Evolutionary conservation across 2,888 invertebrate species (phyloP).

Genomic region (Scrobipalpa atriplicella): DNA sequence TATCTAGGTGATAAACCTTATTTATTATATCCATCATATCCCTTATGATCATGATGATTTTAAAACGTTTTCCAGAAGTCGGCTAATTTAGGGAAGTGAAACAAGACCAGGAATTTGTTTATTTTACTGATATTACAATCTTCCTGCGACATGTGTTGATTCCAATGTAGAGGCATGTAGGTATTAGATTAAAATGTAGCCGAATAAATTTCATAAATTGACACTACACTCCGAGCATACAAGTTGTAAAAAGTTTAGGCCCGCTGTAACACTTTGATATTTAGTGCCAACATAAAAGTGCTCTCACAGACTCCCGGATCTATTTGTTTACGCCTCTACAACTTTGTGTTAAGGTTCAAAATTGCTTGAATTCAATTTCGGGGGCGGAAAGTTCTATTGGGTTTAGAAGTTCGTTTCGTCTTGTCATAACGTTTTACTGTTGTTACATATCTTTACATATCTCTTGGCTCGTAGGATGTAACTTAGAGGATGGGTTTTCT

Average conservation of each 20-base stretch:
- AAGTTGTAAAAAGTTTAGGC: slow-evolving; percentile 76
- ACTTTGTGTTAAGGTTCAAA: slow-evolving; percentile 36
- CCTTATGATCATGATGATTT: too few relatives aligned
- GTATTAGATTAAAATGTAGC: neutral
- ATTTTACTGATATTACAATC: too few relatives aligned
- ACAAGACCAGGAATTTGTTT: too few relatives aligned
- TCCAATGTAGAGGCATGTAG: too few relatives aligned
- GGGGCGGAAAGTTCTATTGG: slow-evolving; percentile 33
- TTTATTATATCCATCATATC: too few relatives aligned
- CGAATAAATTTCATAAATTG: slow-evolving; percentile 8
- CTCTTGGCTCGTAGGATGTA: slow-evolving; percentile 41
- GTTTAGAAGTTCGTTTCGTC: slow-evolving; percentile 64
- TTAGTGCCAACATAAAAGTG: slow-evolving; percentile 42
- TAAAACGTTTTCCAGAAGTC: too few relatives aligned
- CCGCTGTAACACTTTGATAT: slow-evolving; percentile 63
- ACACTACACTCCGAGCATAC: slow-evolving; percentile 49
- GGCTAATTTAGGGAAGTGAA: too few relatives aligned
- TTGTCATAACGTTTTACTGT: slow-evolving; percentile 77
- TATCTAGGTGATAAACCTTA: too few relatives aligned
- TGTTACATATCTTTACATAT: slow-evolving; percentile 46
- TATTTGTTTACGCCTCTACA: slow-evolving; percentile 33
- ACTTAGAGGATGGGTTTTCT: slow-evolving; percentile 58
- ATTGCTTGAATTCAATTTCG: slow-evolving; percentile 33
- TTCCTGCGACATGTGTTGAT: too few relatives aligned
- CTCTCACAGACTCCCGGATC: slow-evolving; percentile 29